Evolutionary conservation across 2,113 vertebrate genomes (phyloP).

Genomic region (Aramus guarauna): DNA sequence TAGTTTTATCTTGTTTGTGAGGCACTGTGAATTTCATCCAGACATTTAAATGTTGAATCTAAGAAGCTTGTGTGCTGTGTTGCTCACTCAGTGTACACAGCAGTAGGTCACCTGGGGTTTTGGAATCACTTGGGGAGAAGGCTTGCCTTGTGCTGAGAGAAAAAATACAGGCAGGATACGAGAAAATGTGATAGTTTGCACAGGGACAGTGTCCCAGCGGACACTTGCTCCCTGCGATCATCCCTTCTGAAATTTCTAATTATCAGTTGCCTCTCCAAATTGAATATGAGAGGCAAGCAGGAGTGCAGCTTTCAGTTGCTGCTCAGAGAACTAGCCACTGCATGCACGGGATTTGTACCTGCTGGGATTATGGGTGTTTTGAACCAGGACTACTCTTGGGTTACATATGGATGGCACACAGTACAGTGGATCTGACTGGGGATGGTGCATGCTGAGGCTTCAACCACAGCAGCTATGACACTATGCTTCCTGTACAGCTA

Average conservation of each 20-base stretch:
- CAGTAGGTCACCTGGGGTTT: background rate
- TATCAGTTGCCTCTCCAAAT: background rate
- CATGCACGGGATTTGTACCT: background rate
- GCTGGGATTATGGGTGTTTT: rapidly evolving
- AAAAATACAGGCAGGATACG: background rate
- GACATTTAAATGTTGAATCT: background rate
- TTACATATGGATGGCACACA: background rate
- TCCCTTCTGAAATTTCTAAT: background rate
- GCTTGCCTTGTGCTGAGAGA: background rate
- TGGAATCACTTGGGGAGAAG: background rate
- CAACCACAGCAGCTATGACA: background rate
- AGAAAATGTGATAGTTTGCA: background rate
- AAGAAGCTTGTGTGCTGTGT: background rate
- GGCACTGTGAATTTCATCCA: background rate
- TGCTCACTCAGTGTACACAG: background rate
- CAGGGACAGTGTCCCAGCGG: background rate
- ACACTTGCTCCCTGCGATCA: rapidly evolving
- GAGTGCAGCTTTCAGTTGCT: background rate
- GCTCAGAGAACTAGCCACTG: background rate
- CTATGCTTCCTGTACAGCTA: background rate
- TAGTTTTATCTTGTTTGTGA: background rate
- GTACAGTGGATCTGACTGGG: background rate
- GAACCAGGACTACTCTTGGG: background rate
- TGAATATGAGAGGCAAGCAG: background rate
- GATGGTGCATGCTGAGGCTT: background rate